phyloP scores from a whole-genome alignment of 2,113 vertebrate genomes.

The Gnathonemus longibarbis region DNA sequence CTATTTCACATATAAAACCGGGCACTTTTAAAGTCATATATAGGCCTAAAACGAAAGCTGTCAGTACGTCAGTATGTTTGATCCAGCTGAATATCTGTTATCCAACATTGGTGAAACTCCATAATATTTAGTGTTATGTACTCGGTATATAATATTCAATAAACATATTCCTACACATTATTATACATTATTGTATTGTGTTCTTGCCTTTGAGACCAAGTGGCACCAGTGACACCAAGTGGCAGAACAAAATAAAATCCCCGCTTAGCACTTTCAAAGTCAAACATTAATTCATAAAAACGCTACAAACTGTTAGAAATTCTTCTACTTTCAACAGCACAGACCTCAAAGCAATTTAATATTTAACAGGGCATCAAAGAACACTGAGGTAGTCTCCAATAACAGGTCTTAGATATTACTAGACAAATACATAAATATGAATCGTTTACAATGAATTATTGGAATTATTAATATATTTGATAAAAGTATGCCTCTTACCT shows the following conservation, averaged over 20 bases:
- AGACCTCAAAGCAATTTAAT: neutral
- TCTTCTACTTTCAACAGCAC: neutral
- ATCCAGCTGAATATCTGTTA: neutral
- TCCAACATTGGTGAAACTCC: neutral
- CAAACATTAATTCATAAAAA: neutral
- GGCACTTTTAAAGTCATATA: neutral
- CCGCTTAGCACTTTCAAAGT: neutral
- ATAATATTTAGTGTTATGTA: neutral
- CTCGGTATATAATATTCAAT: neutral
- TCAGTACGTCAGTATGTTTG: neutral
- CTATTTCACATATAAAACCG: neutral
- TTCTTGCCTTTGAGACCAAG: neutral
- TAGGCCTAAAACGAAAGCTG: neutral
- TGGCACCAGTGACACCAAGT: neutral
- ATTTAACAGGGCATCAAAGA: neutral
- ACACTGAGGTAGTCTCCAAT: neutral
- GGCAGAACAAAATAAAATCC: neutral
- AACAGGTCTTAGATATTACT: neutral
- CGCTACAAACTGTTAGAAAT: neutral
- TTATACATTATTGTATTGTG: neutral
- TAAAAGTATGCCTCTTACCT: neutral
- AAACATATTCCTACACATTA: neutral
- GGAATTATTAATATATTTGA: neutral
- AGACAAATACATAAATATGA: neutral
- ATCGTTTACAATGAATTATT: neutral